Evolutionary conservation across 2,888 invertebrate species (phyloP).

Genomic region (Callimorpha dominula): DNA sequence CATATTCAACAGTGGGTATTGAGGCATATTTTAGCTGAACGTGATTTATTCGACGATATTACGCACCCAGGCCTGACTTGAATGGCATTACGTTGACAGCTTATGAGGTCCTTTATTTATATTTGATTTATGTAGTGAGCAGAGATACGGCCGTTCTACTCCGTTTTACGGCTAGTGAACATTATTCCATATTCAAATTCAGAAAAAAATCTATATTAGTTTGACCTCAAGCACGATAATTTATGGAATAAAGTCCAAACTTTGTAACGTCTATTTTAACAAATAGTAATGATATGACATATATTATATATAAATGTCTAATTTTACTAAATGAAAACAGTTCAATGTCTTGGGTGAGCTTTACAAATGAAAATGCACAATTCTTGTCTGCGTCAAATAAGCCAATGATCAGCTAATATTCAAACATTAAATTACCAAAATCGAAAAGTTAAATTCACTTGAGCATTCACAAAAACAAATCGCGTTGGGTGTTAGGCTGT

Average conservation of each 20-base stretch:
- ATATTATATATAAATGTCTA: too few species aligned
- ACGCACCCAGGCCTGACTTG: conserved; percentile 80
- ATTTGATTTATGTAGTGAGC: conserved; percentile 84
- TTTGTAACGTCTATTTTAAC: too few species aligned
- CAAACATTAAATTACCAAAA: conserved; percentile 66
- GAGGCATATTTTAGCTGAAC: conserved; percentile 80
- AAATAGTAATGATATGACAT: too few species aligned
- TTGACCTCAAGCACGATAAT: conserved; percentile 33
- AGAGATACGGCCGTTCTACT: conserved; percentile 71
- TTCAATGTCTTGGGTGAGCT: conserved; percentile 11
- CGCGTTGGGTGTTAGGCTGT: conserved; percentile 71
- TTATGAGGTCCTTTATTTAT: conserved; percentile 85
- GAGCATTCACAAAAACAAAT: conserved; percentile 73
- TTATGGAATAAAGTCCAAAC: too few species aligned
- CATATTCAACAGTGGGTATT: conserved; percentile 78
- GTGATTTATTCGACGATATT: conserved; percentile 84
- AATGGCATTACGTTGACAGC: conserved; percentile 85
- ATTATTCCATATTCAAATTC: conserved; percentile 58
- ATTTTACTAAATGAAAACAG: conserved; percentile 13
- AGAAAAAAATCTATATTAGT: conserved; percentile 48
- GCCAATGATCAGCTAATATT: conserved; percentile 57
- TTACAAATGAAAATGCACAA: conserved; percentile 21
- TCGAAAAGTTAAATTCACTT: conserved; percentile 59
- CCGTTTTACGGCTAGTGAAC: conserved; percentile 57
- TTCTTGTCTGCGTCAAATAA: conserved; percentile 7